Evolutionary conservation across 1,140 invertebrate genomes (phyloP), one percentile per base, ranked within the genome.

Genomic region (Leptopilina boulardi): DNA sequence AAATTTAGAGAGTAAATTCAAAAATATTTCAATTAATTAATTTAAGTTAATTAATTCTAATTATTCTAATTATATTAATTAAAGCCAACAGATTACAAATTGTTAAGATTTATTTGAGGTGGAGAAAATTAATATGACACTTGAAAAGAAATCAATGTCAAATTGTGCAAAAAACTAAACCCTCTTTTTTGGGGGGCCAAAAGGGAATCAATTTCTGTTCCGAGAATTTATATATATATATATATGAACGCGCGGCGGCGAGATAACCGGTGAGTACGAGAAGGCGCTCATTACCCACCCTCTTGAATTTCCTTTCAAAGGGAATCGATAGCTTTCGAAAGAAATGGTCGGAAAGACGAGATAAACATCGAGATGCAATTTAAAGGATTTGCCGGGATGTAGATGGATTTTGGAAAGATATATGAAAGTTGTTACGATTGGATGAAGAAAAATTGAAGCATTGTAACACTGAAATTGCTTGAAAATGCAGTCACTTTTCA

Each of bases 281-380:
- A 66, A 66, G 26, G 59, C 59, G 59, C 59, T 66, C 59, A 66
- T 66, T 66, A 66, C 59, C 59, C 59, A 66, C 26, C 59, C 59
- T n/a, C 23, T 30, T 8, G 23, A 66, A 11, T 66, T 66, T 66
- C 59, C 59, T 66, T 66, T 66, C 59, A 30, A 66, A 66, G 59
- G 59, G 59, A 66, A 34, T 66, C 59, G 59, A 66, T 66, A 30
- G 26, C 23, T 66, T 34, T 26, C 26, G 59, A 66, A 66, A 30
- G 26, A 66, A 66, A 66, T 66, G 26, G 26, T 66, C 23, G 21
- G 59, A 66, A 18, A 51, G 59, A 66, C 15, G 59, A 66, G 59
- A 66, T 66, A 66, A 66, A 66, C 59, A 66, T 66, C 59, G 59
- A 66, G 59, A 66, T 66, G 26, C 59, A 66, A 30, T 66, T 66